These are phyloP conservation scores for Pelecanus crispus DNA, from an alignment of 2,113 vertebrate genomes.

Conservation along the genomic window DNA sequence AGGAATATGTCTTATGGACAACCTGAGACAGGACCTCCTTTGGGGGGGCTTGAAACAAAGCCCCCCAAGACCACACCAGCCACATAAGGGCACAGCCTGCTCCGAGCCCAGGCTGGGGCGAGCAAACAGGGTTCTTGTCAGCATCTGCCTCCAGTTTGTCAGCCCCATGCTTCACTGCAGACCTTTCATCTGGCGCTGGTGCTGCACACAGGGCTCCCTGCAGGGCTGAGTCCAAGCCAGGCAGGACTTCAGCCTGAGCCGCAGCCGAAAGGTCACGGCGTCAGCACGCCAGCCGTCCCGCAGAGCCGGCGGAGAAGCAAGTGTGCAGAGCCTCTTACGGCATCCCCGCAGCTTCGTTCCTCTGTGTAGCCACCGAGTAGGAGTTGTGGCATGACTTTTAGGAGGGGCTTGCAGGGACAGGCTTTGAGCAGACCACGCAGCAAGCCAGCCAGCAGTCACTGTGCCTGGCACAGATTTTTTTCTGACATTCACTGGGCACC, in stretches of 20 bases:
- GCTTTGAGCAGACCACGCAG: not conserved
- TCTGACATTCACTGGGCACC: not conserved
- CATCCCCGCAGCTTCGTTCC: not conserved
- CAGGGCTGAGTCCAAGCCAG: not conserved
- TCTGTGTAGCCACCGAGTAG: not conserved
- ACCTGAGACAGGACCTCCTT: not conserved
- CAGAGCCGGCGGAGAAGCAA: not conserved
- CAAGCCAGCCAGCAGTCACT: not conserved
- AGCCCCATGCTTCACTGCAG: not conserved
- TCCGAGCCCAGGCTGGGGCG: not conserved
- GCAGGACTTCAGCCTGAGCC: not conserved
- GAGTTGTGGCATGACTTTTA: not conserved
- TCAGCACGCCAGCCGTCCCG: not conserved
- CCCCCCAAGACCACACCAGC: not conserved
- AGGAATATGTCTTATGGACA: not conserved
- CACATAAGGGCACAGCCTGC: rapidly evolving
- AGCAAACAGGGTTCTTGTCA: not conserved
- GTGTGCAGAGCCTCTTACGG: rapidly evolving
- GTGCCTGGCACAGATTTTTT: not conserved
- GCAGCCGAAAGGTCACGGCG: not conserved
- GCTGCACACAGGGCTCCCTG: not conserved
- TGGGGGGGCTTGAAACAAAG: not conserved
- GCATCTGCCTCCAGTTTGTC: not conserved
- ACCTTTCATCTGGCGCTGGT: not conserved
- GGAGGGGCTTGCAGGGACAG: not conserved